Evolutionary conservation across 2,888 invertebrate genomes (phyloP).

Genomic region (Lycaena phlaeas): DNA sequence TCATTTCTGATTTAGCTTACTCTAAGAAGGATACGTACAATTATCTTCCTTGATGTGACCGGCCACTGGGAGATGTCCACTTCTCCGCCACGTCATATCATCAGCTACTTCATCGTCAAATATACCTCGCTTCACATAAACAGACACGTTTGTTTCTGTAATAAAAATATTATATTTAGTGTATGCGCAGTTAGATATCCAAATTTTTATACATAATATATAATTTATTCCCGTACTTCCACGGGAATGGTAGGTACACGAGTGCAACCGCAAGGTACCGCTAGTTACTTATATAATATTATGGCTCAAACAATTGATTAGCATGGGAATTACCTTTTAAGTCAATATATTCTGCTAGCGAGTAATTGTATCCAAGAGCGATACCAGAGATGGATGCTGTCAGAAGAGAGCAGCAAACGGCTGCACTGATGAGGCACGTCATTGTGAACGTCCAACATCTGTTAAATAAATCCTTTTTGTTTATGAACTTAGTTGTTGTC

Average conservation of each 20-base stretch:
- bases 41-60: constrained; percentile 28
- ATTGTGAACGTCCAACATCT: constrained; percentile 43
- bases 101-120: constrained; percentile 46
- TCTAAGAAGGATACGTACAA: constrained; percentile 28
- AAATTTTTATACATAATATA: too few relatives aligned
- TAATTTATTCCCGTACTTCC: too few relatives aligned
- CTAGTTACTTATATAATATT: too few relatives aligned
- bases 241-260: too few relatives aligned
- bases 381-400: constrained; percentile 45
- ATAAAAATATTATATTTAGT: too few relatives aligned
- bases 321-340: constrained; percentile 46
- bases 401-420: constrained; percentile 37
- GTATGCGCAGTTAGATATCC: too few relatives aligned
- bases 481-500: too few relatives aligned
- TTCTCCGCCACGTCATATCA: constrained; percentile 37
- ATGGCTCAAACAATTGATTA: too few relatives aligned
- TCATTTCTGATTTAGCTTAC: too few relatives aligned
- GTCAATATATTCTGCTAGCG: constrained; percentile 53
- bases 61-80: constrained; percentile 27
- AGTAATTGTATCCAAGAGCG: constrained; percentile 59
- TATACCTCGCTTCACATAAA: constrained; percentile 53
- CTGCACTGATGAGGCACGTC: constrained; percentile 47
- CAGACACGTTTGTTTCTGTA: constrained; percentile 54
- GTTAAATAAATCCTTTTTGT: not conserved
- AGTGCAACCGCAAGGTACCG: too few relatives aligned